Conservation (phyloP, 2,797 vertebrate genomes). For the Helostoma temminkii region DNA sequence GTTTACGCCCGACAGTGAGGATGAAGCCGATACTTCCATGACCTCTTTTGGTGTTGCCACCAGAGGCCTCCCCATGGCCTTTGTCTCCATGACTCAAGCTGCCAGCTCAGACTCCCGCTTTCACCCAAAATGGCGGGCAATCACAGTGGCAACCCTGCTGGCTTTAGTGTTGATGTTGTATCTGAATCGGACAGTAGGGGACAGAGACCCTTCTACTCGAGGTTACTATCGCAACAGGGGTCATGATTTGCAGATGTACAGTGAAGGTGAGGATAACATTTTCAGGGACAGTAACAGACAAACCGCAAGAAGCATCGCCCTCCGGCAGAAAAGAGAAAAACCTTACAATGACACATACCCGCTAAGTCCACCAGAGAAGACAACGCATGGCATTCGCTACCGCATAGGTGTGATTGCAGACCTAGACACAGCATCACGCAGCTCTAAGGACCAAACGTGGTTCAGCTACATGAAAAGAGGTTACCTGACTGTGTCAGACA, state of each 20-base stretch:
- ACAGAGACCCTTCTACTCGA: slow-evolving; percentile 28
- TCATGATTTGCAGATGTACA: slow-evolving; percentile 33
- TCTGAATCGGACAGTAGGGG: slow-evolving; percentile 78
- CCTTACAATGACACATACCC: slow-evolving; percentile 95
- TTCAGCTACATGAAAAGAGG: slow-evolving; percentile 95
- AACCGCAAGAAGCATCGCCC: slow-evolving; percentile 21
- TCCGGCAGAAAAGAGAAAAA: slow-evolving; percentile 65
- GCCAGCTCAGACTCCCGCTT: slow-evolving; percentile 89
- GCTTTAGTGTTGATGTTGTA: slow-evolving; percentile 86
- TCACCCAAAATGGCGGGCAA: slow-evolving; percentile 92
- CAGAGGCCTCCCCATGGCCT: slow-evolving; percentile 86
- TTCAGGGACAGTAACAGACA: slow-evolving; percentile 22
- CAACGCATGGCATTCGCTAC: slow-evolving; percentile 87
- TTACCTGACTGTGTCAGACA: slow-evolving; percentile 88
- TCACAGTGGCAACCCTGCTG: slow-evolving; percentile 81
- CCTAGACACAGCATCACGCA: slow-evolving; percentile 90
- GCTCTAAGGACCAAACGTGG: slow-evolving; percentile 89
- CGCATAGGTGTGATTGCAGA: slow-evolving; percentile 92
- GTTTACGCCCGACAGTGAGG: slow-evolving; percentile 34
- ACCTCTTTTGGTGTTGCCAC: slow-evolving; percentile 86
- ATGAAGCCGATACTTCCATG: slow-evolving; percentile 64
- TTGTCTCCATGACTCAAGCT: slow-evolving; percentile 87
- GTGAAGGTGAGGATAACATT: neutral
- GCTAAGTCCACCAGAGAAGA: slow-evolving; percentile 87
- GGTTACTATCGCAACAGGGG: slow-evolving; percentile 40